Base-by-base conservation (phyloP, 2,113 vertebrate species). In the Pandion haliaetus region DNA sequence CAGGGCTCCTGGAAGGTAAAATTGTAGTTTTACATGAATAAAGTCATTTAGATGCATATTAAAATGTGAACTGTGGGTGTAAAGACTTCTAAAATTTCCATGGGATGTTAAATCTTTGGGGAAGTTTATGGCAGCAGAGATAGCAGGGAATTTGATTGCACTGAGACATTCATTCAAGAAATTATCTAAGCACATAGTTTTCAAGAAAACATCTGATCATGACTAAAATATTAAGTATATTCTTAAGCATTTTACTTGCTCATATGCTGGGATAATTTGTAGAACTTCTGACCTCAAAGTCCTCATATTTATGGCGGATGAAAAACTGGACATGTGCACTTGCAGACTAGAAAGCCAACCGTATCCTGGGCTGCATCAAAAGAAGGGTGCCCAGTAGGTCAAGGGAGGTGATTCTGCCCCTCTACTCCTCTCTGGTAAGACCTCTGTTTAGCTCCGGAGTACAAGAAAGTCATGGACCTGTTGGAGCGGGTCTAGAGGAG, bases 331-430 rank as follows among this genome's bases (percentile, higher is more conserved):
- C n/a, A 40, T 29, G 23, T 29, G 12, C 1, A 1, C 62, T 47
- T 2, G 3, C 12, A 40, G n/a, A 4, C 21, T 13, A 59, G 54
- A 59, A 57, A n/a, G 10, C 31, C 47, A 81, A 29, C 5, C 0
- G 1, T 5, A 54, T n/a, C 38, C 31, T n/a, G 31, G 17, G 11
- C 23, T 52, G 32, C 17, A 50, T 14, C 17, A 23, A 50, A 61
- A 61, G 54, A 14, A 50, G 4, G 0, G 0, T 31, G 52, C 15
- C 12, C 7, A 84, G 12, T 38, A 62, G 15, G 3, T 12, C 0
- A 1, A 62, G 24, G 18, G 38, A 65, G 13, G 4, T 17, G 29
- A 21, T 44, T 54, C 38, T 42, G 6, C 7, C 36, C 12, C 10
- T 40, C n/a, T 50, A 1, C 54, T 50, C 54, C 1, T 3, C n/a